phyloP scores from a whole-genome alignment of 2,113 vertebrate species.

The Hiodon tergisus region DNA sequence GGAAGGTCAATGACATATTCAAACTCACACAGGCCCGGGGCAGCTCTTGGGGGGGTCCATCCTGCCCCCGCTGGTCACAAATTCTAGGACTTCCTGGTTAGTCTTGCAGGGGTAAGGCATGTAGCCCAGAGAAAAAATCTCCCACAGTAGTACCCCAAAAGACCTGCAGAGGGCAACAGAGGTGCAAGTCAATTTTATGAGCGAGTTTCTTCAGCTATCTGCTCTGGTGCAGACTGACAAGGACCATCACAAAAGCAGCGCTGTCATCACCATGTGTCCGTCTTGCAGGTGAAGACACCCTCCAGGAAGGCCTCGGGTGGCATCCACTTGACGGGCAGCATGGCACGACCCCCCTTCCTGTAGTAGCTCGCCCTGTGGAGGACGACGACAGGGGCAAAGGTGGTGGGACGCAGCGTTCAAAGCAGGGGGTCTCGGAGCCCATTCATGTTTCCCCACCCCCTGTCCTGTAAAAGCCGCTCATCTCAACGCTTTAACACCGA shows the following conservation, averaged over 20 bases:
- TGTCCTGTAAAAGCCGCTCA: too few relatives aligned
- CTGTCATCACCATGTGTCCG: conserved; percentile 79
- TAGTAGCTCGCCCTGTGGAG: conserved; percentile 81
- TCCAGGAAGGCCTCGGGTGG: conserved; percentile 87
- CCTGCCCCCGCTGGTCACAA: conserved; percentile 75
- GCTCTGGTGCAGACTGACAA: not conserved
- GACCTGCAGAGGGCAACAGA: conserved; percentile 73
- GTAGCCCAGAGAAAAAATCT: conserved; percentile 87
- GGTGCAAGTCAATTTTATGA: not conserved
- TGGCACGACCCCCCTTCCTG: conserved; percentile 76
- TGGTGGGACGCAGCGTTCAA: not conserved
- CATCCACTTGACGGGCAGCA: conserved; percentile 92
- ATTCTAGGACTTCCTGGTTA: conserved; percentile 88
- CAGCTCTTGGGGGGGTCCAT: conserved; percentile 86
- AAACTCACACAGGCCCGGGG: conserved; percentile 84
- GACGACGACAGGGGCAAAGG: not conserved
- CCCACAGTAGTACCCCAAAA: conserved; percentile 89
- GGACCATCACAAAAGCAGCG: not conserved
- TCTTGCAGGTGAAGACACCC: conserved; percentile 89
- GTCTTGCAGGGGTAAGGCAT: conserved; percentile 86
- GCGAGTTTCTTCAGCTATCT: not conserved
- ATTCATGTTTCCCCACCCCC: not conserved
- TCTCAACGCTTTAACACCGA: too few relatives aligned
- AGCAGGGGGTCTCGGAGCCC: conserved; percentile 45
- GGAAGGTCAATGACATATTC: not conserved